These are phyloP conservation scores for Drosophila atripex DNA, from an alignment of 2,888 invertebrate species.

Conservation along the genomic window DNA sequence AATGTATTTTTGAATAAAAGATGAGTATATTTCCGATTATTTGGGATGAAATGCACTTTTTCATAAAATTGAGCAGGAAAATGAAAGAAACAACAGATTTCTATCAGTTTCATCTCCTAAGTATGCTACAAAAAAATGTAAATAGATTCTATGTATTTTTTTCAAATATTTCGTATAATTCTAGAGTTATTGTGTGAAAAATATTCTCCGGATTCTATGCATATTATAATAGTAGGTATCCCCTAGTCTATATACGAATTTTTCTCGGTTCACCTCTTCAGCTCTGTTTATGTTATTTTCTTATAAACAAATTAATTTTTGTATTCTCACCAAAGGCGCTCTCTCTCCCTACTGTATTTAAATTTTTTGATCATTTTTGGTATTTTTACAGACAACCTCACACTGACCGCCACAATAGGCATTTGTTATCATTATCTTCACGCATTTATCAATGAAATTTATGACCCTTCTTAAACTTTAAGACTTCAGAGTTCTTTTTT, in stretches of 20 bases:
- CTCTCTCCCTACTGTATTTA: constrained; percentile 8
- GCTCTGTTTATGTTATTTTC: constrained; percentile 74
- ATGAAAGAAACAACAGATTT: neutral
- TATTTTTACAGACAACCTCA: constrained; percentile 19
- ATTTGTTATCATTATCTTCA: constrained; percentile 35
- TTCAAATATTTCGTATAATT: too few relatives aligned
- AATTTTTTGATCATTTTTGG: constrained; percentile 1
- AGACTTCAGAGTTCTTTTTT: constrained; percentile 36
- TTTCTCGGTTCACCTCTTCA: constrained; percentile 27
- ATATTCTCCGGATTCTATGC: neutral
- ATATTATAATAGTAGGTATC: neutral
- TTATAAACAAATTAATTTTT: constrained; percentile 40
- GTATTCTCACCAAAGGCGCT: constrained; percentile 19
- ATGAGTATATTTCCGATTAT: neutral
- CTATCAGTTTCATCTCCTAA: neutral
- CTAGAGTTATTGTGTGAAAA: too few relatives aligned
- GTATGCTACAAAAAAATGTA: neutral
- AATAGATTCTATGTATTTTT: neutral
- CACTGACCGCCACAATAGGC: constrained; percentile 32
- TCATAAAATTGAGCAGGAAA: too few relatives aligned
- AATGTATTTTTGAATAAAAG: neutral
- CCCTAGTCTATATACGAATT: neutral
- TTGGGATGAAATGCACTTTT: neutral
- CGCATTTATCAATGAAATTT: constrained; percentile 49
- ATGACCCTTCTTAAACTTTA: constrained; percentile 43